phyloP scores from a whole-genome alignment of 1,140 invertebrate species.

The Limonius californicus region DNA sequence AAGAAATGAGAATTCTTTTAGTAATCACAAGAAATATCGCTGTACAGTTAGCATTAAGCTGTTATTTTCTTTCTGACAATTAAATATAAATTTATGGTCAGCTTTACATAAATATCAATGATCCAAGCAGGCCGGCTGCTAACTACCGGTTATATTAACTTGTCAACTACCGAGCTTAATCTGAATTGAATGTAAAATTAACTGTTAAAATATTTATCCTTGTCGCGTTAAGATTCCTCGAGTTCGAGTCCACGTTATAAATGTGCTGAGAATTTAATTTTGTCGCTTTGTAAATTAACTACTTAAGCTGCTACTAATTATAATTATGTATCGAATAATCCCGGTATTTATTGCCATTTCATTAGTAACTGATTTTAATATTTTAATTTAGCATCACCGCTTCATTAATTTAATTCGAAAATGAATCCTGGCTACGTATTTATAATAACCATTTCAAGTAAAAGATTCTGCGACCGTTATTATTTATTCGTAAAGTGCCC shows the following conservation, averaged over 20 bases:
- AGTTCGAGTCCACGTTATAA: slow-evolving; percentile 26
- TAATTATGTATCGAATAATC: slow-evolving; percentile 6
- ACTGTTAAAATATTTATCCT: slow-evolving; percentile 40
- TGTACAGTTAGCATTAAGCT: slow-evolving; percentile 5
- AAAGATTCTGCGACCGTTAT: not conserved
- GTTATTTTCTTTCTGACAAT: slow-evolving; percentile 24
- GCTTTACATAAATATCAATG: slow-evolving; percentile 38
- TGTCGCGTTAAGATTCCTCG: slow-evolving; percentile 32
- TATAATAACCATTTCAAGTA: no score
- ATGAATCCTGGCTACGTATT: no score
- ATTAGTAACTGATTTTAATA: slow-evolving; percentile 10
- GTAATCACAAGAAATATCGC: slow-evolving; percentile 9
- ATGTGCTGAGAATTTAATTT: slow-evolving; percentile 34
- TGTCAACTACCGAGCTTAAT: slow-evolving; percentile 31
- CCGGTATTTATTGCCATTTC: slow-evolving; percentile 4
- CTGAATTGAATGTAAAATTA: slow-evolving; percentile 37
- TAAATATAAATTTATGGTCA: slow-evolving; percentile 33
- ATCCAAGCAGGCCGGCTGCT: slow-evolving; percentile 22
- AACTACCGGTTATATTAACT: slow-evolving; percentile 33
- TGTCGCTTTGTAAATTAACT: slow-evolving; percentile 18
- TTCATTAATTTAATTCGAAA: not conserved
- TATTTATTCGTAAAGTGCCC: not conserved
- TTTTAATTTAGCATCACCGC: slow-evolving; percentile 3
- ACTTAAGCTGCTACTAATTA: slow-evolving; percentile 12
- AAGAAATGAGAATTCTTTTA: not conserved